These are phyloP conservation scores for Pelmatolapia mariae DNA, from an alignment of 2,113 vertebrate genomes.

Conservation along the genomic window DNA sequence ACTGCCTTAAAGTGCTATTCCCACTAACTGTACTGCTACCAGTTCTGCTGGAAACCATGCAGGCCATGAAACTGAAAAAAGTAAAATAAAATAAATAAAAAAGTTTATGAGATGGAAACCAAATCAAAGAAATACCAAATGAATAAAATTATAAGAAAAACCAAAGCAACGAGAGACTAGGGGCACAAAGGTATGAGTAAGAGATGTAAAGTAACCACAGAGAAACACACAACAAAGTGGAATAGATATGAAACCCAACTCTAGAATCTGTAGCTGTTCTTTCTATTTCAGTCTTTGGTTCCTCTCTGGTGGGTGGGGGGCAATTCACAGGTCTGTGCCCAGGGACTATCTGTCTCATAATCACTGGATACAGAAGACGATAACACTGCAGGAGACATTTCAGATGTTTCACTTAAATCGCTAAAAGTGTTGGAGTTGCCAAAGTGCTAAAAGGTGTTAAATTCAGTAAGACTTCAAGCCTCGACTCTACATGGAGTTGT, in stretches of 20 bases:
- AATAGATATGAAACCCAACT: background rate
- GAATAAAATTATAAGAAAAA: background rate
- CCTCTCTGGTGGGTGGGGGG: background rate
- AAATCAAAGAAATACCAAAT: background rate
- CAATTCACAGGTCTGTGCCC: background rate
- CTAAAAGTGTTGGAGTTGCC: background rate
- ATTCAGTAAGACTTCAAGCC: background rate
- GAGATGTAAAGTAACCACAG: background rate
- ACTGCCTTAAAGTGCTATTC: background rate
- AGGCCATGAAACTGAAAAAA: background rate
- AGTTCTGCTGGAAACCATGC: background rate
- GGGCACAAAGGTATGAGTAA: background rate
- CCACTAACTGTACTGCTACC: background rate
- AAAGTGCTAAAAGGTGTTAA: background rate
- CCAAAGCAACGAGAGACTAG: background rate
- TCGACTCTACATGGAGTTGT: background rate
- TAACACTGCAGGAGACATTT: background rate
- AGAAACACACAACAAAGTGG: background rate
- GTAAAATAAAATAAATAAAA: background rate
- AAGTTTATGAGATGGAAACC: background rate
- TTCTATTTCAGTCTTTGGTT: background rate
- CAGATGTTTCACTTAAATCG: background rate
- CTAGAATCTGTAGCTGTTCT: background rate
- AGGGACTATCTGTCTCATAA: background rate
- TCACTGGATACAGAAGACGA: background rate